Conservation (phyloP, 2,113 vertebrate genomes). For the Macrotus californicus region DNA sequence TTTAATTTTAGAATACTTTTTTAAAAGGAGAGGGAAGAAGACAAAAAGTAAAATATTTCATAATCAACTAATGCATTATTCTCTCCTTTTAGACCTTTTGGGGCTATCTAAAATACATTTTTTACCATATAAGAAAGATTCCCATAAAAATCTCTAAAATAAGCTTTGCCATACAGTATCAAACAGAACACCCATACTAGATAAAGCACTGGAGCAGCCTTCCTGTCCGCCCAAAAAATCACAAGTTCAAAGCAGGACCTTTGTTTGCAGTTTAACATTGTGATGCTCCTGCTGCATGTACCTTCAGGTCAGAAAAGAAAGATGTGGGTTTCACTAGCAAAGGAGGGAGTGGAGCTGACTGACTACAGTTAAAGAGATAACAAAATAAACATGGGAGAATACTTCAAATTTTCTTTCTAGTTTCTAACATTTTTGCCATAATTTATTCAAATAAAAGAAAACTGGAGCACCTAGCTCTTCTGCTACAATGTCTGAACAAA, state of each 20-base stretch:
- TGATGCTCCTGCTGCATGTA: not conserved
- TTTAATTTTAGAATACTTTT: not conserved
- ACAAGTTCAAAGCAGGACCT: conserved; percentile 31
- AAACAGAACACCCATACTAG: not conserved
- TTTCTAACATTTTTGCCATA: conserved; percentile 26
- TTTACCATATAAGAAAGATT: conserved; percentile 12
- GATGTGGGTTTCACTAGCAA: not conserved
- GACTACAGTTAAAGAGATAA: not conserved
- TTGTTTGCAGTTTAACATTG: conserved; percentile 50
- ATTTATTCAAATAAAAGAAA: conserved; percentile 36
- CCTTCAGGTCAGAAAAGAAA: not conserved
- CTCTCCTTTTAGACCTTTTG: not conserved
- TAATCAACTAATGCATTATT: not conserved
- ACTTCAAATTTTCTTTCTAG: conserved; percentile 22
- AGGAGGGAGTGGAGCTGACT: not conserved
- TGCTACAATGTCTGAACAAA: conserved; percentile 57
- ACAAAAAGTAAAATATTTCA: conserved; percentile 20
- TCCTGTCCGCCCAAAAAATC: conserved; percentile 51
- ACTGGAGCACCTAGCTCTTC: conserved; percentile 8
- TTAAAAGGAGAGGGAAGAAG: not conserved
- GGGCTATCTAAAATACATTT: not conserved
- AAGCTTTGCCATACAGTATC: not conserved
- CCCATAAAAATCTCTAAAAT: conserved; percentile 12
- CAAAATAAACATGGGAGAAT: not conserved
- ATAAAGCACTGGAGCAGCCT: not conserved